phyloP scores from a whole-genome alignment of 2,797 vertebrate genomes.

The Chromis chromis region DNA sequence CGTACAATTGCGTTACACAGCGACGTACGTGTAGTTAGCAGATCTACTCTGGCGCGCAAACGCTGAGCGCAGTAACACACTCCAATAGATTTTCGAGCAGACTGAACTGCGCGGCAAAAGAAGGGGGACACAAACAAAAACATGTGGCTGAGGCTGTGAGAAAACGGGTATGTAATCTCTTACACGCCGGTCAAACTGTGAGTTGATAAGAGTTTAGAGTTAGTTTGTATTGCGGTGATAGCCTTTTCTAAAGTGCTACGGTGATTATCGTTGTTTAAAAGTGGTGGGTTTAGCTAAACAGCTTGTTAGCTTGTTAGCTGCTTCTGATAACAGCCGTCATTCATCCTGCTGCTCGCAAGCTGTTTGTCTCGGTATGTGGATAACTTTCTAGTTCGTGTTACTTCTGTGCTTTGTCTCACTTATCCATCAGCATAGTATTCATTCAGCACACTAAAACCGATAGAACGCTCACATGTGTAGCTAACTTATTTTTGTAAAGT shows the following conservation, averaged over 20 bases:
- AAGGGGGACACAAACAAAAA: conserved; percentile 83
- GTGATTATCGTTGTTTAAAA: conserved; percentile 10
- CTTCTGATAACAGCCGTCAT: conserved; percentile 33
- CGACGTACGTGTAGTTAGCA: no score
- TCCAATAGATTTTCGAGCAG: conserved; percentile 44
- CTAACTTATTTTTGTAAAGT: conserved; percentile 43
- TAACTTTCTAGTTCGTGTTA: no score
- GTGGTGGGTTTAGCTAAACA: conserved; percentile 64
- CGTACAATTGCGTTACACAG: no score
- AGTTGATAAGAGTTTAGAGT: background rate
- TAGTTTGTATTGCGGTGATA: no score
- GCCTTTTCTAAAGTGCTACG: no score
- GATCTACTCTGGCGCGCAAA: no score
- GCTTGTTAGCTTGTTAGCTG: conserved; percentile 73
- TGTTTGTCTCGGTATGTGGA: background rate
- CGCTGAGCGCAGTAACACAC: background rate
- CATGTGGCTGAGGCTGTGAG: conserved; percentile 71
- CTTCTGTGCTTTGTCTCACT: background rate
- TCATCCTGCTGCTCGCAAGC: conserved; percentile 23
- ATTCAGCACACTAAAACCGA: background rate
- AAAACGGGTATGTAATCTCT: conserved; percentile 48
- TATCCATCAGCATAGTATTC: background rate
- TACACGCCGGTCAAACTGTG: background rate
- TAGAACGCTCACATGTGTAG: background rate
- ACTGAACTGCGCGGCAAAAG: conserved; percentile 84